Base-by-base conservation (phyloP, 64 coral and sea anemone species). In the Pocillopora damicornis region DNA sequence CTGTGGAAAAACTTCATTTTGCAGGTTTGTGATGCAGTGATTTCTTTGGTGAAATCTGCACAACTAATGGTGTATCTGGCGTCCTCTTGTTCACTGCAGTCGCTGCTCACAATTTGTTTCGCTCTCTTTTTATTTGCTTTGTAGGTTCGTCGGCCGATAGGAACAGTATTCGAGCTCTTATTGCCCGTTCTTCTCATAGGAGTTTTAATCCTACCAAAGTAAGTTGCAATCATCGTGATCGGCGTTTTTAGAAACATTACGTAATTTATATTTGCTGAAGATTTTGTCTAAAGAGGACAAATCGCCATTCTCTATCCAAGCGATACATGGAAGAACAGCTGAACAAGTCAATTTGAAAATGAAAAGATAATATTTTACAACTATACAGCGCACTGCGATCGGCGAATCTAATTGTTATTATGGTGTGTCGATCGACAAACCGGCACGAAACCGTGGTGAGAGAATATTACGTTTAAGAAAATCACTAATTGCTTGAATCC, bases 1-100 rank as follows among this genome's bases (percentile, higher is more conserved):
- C 76, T 99, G 37, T 99, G 97, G 97, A 99, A 99, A 62, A 99
- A 99, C 88, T 99, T 99, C 62, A 90, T 99, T 17, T 77, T 99
- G 57, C 97, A 99, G 93, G 97, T 99, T 88, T 79, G 66, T 25
- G 34, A 69, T 11, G 16, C 13, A 20, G 9, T n/a, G 15, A 36
- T 0, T 7, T 67, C 15, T 17, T 18, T 57, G n/a, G 67, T 71
- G 67, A 71, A 71, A 71, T 20, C 22, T 23, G 67, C 67, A 23
- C 5, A 71, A 11, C 1, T 20, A 71, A 11, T 25, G 30, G 30
- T 30, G 30, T 30, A 10, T 20, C 16, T n/a, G 7, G 25, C 22
- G 25, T 20, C n/a, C 25, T n/a, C 12, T 20, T n/a, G 9, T 20
- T 11, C 20, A 8, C 42, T n/a, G 6, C 11, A 37, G 16, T 77